A percentile compares a stretch with the other conserved stretches of the same genome.
These are phyloP conservation scores for Saguinus imperator DNA, from an alignment of 2,113 vertebrate genomes.

Conservation along the genomic window DNA sequence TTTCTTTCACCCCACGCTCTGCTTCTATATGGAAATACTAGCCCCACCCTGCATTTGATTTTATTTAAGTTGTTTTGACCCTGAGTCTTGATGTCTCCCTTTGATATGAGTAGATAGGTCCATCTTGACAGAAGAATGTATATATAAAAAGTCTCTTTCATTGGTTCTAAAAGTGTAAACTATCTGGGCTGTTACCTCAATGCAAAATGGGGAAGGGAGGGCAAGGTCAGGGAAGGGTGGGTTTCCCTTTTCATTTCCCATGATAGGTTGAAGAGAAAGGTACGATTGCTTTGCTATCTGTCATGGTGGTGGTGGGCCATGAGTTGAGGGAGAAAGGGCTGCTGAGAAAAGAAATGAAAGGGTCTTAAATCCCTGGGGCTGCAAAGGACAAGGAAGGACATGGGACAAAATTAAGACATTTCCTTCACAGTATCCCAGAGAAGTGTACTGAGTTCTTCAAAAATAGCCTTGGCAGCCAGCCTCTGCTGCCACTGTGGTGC, in stretches of 20 bases:
- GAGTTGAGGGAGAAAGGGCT: not conserved
- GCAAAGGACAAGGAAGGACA: not conserved
- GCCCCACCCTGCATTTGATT: not conserved
- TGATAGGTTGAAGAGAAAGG: not conserved
- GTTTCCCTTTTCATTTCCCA: not conserved
- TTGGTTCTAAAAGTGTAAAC: not conserved
- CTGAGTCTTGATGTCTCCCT: not conserved
- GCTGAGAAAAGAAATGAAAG: not conserved
- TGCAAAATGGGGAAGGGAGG: not conserved
- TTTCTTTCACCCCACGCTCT: not conserved
- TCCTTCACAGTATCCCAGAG: not conserved
- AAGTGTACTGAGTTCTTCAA: conserved; percentile 9
- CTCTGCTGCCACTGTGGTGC: not conserved
- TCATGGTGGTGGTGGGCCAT: not conserved
- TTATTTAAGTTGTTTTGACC: not conserved
- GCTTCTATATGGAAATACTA: not conserved
- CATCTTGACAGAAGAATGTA: not conserved
- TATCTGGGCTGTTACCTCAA: not conserved
- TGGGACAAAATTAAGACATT: not conserved
- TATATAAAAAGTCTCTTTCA: conserved; percentile 33
- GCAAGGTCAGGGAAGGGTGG: too few relatives aligned
- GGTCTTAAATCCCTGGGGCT: not conserved
- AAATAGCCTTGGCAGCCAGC: not conserved
- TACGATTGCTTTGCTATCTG: not conserved
- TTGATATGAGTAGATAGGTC: not conserved